These are phyloP conservation scores for Campoletis sonorensis DNA, from an alignment of 1,140 invertebrate genomes.

Conservation along the genomic window DNA sequence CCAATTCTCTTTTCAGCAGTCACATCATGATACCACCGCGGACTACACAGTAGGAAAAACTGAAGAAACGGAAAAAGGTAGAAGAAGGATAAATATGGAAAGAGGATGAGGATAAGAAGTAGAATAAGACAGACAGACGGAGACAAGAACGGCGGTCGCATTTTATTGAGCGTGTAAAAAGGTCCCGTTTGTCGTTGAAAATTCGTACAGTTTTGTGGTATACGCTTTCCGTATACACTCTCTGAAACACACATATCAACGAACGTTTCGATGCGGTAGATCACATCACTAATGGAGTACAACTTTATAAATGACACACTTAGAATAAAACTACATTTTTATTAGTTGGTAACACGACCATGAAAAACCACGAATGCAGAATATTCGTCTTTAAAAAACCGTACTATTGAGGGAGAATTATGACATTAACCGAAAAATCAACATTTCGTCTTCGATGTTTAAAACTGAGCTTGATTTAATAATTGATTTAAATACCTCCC, in stretches of 20 bases:
- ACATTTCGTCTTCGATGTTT: too few relatives aligned
- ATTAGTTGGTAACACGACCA: neutral
- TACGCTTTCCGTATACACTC: neutral
- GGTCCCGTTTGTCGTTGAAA: slow-evolving; percentile 24
- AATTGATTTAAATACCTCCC: too few relatives aligned
- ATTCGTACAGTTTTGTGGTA: slow-evolving; percentile 24
- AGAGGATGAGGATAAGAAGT: neutral
- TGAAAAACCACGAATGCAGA: neutral
- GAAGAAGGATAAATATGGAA: neutral
- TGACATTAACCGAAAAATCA: too few relatives aligned
- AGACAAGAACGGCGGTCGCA: neutral
- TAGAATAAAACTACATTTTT: neutral
- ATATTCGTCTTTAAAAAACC: neutral
- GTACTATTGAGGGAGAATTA: too few relatives aligned
- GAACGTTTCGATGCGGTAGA: neutral
- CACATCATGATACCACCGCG: neutral
- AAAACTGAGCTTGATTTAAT: too few relatives aligned
- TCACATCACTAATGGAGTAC: neutral
- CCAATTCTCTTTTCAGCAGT: neutral
- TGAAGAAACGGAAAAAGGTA: neutral
- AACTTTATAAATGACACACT: neutral
- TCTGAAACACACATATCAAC: neutral
- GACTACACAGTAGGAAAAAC: neutral
- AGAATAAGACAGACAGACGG: neutral
- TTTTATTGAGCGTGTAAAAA: slow-evolving; percentile 23